Evolutionary conservation across 2,113 vertebrate species (phyloP), one percentile per base, ranked within the genome.

Genomic region (Cyprinodon brontotheroides): DNA sequence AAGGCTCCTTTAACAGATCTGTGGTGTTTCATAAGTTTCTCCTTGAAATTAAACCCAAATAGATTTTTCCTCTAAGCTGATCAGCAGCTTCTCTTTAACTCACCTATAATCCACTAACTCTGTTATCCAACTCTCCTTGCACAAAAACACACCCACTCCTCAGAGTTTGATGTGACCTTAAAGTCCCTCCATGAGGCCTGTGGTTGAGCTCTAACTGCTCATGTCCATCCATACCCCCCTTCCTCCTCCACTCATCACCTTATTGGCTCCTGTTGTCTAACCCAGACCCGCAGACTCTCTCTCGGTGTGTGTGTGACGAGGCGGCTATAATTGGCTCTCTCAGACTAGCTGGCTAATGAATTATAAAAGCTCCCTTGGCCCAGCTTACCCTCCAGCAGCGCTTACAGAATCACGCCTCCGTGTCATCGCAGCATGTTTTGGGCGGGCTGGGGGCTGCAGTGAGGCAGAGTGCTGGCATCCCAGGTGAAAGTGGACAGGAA

Each of bases 281-380:
- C 75, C 70, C 66, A 74, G 72, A 61, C 60, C 39, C 50, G 43
- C 66, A 15, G 48, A 50, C 38, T 63, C 47, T 68, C 45, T 39
- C 57, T 59, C 10, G 47, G 48, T 65, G 43, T 20, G 14, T 78
- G 45, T 53, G 61, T 22, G 63, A 37, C 72, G 62, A 69, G 45
- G 38, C 4, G 9, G 71, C 87, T 91, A 89, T 91, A 81, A 88
- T 82, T 78, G 80, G 65, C 75, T 61, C 71, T 4, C 65, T 77
- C 77, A 75, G 78, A 74, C 65, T 63, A 57, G 68, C 74, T 64
- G 73, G 59, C 39, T 86, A 88, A 88, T 86, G 75, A 75, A 38
- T 74, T 79, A 67, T 79, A 70, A 79, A 78, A 87, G 77, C 74
- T 87, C n/a, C 68, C 59, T 43, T 72, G 73, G 53, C 63, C 50